Conservation (phyloP, 2,797 vertebrate species). For the Acipenser oxyrinchus region DNA sequence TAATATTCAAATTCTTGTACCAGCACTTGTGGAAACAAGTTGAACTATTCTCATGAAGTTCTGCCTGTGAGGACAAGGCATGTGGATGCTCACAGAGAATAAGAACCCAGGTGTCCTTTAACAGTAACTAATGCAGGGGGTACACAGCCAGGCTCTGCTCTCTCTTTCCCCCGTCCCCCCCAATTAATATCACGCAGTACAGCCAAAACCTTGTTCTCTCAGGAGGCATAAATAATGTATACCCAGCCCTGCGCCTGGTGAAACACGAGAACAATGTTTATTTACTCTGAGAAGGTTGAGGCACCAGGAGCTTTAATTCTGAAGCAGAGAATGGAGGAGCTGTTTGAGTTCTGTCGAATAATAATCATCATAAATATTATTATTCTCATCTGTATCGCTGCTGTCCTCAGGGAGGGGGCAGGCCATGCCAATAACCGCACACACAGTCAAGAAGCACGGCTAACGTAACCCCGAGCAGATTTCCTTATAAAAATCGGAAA, state of each 20-base stretch:
- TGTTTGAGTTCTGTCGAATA: neutral
- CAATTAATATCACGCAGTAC: conserved; percentile 18
- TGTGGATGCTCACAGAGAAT: conserved; percentile 5
- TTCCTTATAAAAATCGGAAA: too few relatives aligned
- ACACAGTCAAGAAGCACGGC: too few relatives aligned
- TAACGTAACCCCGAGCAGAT: too few relatives aligned
- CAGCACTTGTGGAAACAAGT: conserved; percentile 7
- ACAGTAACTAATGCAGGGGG: conserved; percentile 45
- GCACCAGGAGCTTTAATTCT: neutral
- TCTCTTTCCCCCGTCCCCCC: conserved; percentile 27
- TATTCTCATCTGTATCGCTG: neutral
- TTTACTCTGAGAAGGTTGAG: neutral
- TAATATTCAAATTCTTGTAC: too few relatives aligned
- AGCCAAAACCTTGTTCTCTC: conserved; percentile 37
- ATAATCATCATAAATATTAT: neutral
- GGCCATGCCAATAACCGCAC: too few relatives aligned
- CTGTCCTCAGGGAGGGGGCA: too few relatives aligned
- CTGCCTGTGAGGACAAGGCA: neutral
- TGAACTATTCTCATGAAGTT: too few relatives aligned
- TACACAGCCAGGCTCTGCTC: conserved; percentile 53
- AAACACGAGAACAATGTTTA: conserved; percentile 45
- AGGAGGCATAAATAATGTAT: conserved; percentile 45
- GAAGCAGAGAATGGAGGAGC: neutral
- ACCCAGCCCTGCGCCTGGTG: conserved; percentile 14
- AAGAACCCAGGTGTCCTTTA: conserved; percentile 58